phyloP scores from a whole-genome alignment of 1,140 invertebrate species.

The Periplaneta americana region DNA sequence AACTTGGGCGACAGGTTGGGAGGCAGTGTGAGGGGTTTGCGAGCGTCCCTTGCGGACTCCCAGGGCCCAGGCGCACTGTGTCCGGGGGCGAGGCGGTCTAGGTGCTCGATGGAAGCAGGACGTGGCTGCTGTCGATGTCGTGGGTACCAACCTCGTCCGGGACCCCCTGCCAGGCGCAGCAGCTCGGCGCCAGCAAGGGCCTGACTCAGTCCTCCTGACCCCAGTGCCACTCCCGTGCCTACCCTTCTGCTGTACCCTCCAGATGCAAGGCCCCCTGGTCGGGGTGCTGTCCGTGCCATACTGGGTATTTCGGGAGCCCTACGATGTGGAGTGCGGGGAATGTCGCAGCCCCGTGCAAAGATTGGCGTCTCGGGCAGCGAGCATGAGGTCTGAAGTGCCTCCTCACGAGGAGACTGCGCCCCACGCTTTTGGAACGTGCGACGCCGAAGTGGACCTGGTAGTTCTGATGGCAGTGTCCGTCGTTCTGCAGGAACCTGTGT shows the following conservation, averaged over 20 bases:
- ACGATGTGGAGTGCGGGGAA: slow-evolving; percentile 60
- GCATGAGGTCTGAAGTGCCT: slow-evolving; percentile 67
- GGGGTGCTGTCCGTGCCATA: slow-evolving; percentile 11
- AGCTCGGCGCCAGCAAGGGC: slow-evolving; percentile 69
- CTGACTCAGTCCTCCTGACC: slow-evolving; percentile 46
- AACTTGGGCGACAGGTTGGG: slow-evolving; percentile 79
- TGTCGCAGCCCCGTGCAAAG: slow-evolving; percentile 70
- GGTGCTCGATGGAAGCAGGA: slow-evolving; percentile 75
- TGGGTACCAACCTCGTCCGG: slow-evolving; percentile 78
- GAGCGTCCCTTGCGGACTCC: slow-evolving; percentile 38
- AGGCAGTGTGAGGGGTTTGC: slow-evolving; percentile 73
- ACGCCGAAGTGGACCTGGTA: slow-evolving; percentile 43
- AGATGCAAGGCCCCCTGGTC: slow-evolving; percentile 1
- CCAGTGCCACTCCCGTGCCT: not conserved
- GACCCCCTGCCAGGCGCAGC: slow-evolving; percentile 66
- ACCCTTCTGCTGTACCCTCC: not conserved
- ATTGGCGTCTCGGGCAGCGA: slow-evolving; percentile 78
- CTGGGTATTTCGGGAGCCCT: slow-evolving; percentile 26
- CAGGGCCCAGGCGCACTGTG: slow-evolving; percentile 40
- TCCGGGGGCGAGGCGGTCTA: slow-evolving; percentile 58
- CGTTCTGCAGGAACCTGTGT: slow-evolving; percentile 52
- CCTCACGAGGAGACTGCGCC: slow-evolving; percentile 40
- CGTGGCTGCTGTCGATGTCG: slow-evolving; percentile 57
- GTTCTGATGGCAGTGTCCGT: slow-evolving; percentile 62
- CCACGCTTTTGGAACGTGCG: slow-evolving; percentile 41